phyloP scores from a whole-genome alignment of 2,797 vertebrate genomes.

The Mormyrus hasselquistii region DNA sequence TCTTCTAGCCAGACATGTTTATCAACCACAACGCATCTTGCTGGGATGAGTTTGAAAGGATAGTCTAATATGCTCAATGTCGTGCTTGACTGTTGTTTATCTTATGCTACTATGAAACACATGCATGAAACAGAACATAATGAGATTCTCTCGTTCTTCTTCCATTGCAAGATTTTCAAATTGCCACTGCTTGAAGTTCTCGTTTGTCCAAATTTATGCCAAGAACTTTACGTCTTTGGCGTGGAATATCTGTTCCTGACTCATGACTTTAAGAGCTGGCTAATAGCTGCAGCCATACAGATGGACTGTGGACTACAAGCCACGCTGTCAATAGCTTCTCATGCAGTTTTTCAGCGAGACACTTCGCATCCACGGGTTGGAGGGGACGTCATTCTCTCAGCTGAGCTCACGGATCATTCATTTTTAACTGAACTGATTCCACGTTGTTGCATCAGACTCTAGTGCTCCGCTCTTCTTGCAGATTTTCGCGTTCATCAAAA shows the following conservation, averaged over 20 bases:
- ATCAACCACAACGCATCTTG: neutral
- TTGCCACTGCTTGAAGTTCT: neutral
- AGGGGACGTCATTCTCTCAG: neutral
- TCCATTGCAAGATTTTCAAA: neutral
- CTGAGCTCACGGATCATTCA: neutral
- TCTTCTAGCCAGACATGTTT: neutral
- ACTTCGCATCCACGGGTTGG: neutral
- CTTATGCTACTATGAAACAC: neutral
- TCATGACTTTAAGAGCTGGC: neutral
- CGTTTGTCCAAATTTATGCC: conserved; percentile 1
- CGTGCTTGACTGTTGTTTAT: neutral
- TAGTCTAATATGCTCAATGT: neutral
- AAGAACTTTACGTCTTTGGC: neutral
- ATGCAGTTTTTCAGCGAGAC: neutral
- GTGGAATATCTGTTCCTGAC: neutral
- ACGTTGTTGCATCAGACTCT: neutral
- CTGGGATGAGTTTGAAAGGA: neutral
- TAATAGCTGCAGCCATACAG: neutral
- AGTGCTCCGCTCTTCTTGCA: neutral
- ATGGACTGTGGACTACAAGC: neutral
- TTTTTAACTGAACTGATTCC: neutral
- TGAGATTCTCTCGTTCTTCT: neutral
- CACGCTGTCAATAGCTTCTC: neutral
- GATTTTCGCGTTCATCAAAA: neutral
- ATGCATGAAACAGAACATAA: neutral